These are phyloP conservation scores for Tetragnatha versicolor DNA, from an alignment of 1,140 invertebrate genomes.

Conservation along the genomic window DNA sequence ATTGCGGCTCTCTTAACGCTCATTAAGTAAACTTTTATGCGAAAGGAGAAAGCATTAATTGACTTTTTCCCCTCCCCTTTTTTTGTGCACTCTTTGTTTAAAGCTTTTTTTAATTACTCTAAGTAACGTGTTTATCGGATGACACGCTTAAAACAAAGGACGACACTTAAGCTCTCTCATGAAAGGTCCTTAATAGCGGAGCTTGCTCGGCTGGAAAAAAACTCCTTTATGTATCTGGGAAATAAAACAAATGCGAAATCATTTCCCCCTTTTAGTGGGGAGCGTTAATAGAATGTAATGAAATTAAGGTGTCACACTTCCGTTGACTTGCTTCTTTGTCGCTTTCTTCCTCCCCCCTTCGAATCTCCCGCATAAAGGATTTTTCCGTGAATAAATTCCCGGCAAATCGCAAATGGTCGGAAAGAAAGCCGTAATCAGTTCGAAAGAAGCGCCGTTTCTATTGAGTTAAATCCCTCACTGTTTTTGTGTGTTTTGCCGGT, in stretches of 20 bases:
- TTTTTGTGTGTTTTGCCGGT: too few relatives aligned
- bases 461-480: too few relatives aligned
- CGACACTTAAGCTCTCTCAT: constrained; percentile 28
- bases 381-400: too few relatives aligned
- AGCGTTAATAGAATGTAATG: constrained; percentile 51
- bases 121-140: constrained; percentile 53
- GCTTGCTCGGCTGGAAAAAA: neutral
- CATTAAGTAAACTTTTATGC: constrained; percentile 53
- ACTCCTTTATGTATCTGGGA: constrained; percentile 1
- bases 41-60: constrained; percentile 48
- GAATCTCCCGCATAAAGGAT: too few relatives aligned
- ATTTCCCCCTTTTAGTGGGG: constrained; percentile 26
- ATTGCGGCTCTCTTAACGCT: constrained; percentile 23
- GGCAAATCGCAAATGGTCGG: too few relatives aligned
- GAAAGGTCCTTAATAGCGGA: constrained; percentile 29
- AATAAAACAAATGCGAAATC: constrained; percentile 35
- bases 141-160: constrained; percentile 49
- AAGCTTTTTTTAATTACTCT: constrained; percentile 39
- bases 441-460: too few relatives aligned
- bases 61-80: constrained; percentile 45
- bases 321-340: constrained; percentile 4
- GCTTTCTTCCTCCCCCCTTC: too few relatives aligned
- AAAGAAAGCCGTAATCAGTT: too few relatives aligned
- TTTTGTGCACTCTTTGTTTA: constrained; percentile 42
- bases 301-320: constrained; percentile 37